Percentiles rank a stretch among this genome's conserved stretches.
These are phyloP conservation scores for Nephila pilipes DNA, from an alignment of 1,140 invertebrate species.

Conservation along the genomic window DNA sequence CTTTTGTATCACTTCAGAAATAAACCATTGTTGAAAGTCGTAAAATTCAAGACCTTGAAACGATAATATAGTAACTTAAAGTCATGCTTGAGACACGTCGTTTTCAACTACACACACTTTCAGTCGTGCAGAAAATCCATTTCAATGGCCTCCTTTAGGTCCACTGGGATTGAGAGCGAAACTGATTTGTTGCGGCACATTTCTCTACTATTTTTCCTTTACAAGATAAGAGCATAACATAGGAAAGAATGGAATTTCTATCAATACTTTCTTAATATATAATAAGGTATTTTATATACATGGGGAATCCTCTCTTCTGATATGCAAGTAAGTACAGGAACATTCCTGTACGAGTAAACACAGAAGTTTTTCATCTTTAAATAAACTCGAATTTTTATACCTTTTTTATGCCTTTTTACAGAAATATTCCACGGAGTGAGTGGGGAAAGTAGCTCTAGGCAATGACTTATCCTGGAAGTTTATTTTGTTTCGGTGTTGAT, in stretches of 20 bases:
- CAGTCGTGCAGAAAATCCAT: neutral
- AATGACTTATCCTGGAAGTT: neutral
- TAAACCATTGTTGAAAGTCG: neutral
- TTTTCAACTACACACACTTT: neutral
- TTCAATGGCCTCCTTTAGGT: neutral
- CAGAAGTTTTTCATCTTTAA: too few species aligned
- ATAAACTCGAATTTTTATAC: too few species aligned
- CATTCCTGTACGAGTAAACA: neutral
- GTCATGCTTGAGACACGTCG: neutral
- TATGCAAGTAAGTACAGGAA: neutral
- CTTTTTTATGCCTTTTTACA: neutral
- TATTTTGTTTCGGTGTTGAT: neutral
- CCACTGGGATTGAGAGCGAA: neutral
- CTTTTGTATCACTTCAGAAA: too few species aligned
- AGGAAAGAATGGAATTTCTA: neutral
- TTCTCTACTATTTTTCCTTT: neutral
- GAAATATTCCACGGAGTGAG: neutral
- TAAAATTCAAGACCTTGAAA: neutral
- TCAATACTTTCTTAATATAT: slow-evolving; percentile 13
- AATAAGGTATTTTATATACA: neutral
- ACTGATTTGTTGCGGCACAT: slow-evolving; percentile 1
- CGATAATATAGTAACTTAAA: neutral
- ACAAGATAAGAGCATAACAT: neutral
- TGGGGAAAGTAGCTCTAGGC: neutral
- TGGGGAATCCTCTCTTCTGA: neutral